A percentile compares a stretch with the other conserved stretches of the same genome.
These are phyloP conservation scores for Macaca fascicularis DNA, from an alignment of 2,113 vertebrate species.

Conservation along the genomic window DNA sequence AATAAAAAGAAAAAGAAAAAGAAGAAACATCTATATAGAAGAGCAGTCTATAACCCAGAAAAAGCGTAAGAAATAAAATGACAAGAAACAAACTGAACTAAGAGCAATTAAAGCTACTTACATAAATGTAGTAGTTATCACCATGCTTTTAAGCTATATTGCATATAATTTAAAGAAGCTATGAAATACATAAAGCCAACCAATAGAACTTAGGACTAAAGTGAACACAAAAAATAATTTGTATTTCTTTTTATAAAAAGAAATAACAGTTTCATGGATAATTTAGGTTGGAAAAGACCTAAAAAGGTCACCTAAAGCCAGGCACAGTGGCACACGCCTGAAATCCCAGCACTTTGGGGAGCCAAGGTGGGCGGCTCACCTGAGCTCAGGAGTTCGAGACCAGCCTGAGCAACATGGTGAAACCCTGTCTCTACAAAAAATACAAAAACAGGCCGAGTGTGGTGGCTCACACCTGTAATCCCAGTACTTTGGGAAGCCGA, in stretches of 20 bases:
- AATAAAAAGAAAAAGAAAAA: no score
- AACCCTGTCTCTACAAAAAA: no score
- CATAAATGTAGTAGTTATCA: neutral
- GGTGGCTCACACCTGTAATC: no score
- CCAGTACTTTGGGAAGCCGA: no score
- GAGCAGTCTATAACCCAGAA: neutral
- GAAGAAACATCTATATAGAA: neutral
- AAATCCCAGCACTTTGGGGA: neutral
- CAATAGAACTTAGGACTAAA: neutral
- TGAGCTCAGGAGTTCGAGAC: no score
- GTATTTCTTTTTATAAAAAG: neutral
- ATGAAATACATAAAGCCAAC: neutral
- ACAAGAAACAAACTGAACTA: neutral
- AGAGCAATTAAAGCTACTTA: neutral
- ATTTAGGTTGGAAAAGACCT: neutral
- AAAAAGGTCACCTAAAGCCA: neutral
- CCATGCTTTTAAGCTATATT: neutral
- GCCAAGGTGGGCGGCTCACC: no score
- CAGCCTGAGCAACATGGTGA: no score
- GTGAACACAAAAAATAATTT: neutral
- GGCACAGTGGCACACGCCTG: neutral
- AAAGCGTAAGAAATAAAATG: neutral
- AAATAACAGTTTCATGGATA: neutral
- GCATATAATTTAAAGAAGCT: constrained; percentile 28
- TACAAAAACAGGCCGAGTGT: no score